Evolutionary conservation across 53 echinoderm and acorn worm genomes (phyloP), one percentile per base, ranked within the genome.

Genomic region (Paracentrotus lividus): DNA sequence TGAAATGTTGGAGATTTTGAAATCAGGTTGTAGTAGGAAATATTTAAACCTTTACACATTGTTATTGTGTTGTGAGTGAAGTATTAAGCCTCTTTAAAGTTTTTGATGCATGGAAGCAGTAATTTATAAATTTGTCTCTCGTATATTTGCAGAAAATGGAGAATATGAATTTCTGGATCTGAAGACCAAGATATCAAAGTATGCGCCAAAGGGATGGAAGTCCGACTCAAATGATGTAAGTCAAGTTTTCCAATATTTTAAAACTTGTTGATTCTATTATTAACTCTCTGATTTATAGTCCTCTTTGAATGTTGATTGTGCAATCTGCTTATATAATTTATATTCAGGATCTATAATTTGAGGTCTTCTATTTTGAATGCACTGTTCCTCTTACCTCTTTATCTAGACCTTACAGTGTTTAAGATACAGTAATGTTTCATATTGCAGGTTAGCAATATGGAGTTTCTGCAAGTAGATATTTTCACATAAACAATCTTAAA

Each of bases 181-280:
- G 55, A 99, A 99, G 93, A 95, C 94, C 84, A 99, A 99, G 92
- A 88, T 99, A 33, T 97, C 97, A 33, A 99, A 99, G 95, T 97
- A 99, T 94, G 99, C 99, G 8, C 99, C 99, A 31, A 99, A 99
- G 93, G 96, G 97, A 45, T 99, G 99, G 99, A 99, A 99, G 77
- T 89, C 97, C 24, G 99, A 97, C 66, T 96, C 99, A 4, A 94
- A 88, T 78, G 96, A 92, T 93, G 99, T 99, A 97, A 95, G 95
- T 92, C 27, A 67, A 64, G 24, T 31, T 67, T 67, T n/a, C n/a
- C n/a, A n/a, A n/a, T n/a, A n/a, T n/a, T n/a, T n/a, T n/a, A n/a
- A n/a, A n/a, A n/a, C n/a, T n/a, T n/a, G n/a, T n/a, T n/a, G n/a
- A n/a, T n/a, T n/a, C n/a, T n/a, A n/a, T n/a, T n/a, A n/a, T n/a